Conservation (phyloP, 2,797 vertebrate species). For the Pantherophis alleghaniensis region DNA sequence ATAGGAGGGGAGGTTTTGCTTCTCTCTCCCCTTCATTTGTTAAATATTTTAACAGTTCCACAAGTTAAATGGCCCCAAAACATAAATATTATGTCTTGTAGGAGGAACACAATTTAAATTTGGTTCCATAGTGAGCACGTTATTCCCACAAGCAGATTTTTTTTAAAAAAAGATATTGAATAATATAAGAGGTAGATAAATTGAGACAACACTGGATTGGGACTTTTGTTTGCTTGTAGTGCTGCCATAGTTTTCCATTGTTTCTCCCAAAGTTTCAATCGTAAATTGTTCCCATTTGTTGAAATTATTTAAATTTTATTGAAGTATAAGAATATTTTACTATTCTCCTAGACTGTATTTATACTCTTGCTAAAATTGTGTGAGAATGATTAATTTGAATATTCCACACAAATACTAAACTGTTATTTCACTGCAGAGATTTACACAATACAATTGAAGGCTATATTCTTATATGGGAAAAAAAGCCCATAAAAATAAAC, state of each 20-base stretch:
- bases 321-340: neutral
- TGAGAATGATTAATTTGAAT: neutral
- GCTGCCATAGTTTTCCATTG: neutral
- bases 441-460: neutral
- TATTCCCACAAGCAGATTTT: neutral
- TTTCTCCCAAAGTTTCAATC: neutral
- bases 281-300: neutral
- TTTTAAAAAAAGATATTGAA: neutral
- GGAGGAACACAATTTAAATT: no score
- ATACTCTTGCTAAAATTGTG: neutral
- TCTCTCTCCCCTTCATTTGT: neutral
- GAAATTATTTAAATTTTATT: neutral
- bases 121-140: neutral
- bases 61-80: neutral
- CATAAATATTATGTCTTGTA: neutral
- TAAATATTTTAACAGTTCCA: neutral
- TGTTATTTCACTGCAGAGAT: neutral
- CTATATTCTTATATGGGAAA: neutral
- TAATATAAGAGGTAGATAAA: neutral
- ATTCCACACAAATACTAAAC: neutral
- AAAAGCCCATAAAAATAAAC: neutral
- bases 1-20: neutral
- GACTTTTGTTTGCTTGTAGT: neutral
- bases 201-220: neutral
- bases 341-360: neutral